Conservation (phyloP, 2,113 vertebrate species). For the Seriola aureovittata region DNA sequence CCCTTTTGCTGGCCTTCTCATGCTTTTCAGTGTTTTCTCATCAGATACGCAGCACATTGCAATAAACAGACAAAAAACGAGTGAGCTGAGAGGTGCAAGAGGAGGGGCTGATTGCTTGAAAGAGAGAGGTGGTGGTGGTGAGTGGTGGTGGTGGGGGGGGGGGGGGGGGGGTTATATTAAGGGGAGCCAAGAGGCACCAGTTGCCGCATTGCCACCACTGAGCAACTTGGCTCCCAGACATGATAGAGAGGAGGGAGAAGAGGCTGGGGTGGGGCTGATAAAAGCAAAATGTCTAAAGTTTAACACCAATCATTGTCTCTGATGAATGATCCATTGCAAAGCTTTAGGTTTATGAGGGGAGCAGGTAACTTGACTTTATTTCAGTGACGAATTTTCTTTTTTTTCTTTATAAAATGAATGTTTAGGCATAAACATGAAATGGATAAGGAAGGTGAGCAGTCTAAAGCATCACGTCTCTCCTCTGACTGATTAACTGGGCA, state of each 20-base stretch:
- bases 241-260: not conserved
- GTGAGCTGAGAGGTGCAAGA: slow-evolving; percentile 18
- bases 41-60: slow-evolving; percentile 30
- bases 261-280: not conserved
- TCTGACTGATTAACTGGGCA: not conserved
- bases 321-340: not conserved
- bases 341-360: not conserved
- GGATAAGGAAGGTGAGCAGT: not conserved
- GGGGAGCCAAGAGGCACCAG: slow-evolving; percentile 56
- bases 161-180: not conserved
- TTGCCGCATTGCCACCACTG: slow-evolving; percentile 74
- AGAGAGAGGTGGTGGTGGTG: not conserved
- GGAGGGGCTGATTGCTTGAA: slow-evolving; percentile 20
- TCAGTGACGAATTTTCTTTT: not conserved
- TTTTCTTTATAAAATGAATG: not conserved
- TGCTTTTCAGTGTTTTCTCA: slow-evolving; percentile 8
- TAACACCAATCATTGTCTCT: not conserved
- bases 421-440: not conserved
- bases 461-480: not conserved
- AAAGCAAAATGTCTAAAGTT: not conserved
- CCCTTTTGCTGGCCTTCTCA: not conserved
- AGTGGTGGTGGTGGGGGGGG: not conserved
- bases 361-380: not conserved
- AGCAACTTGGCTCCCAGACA: slow-evolving; percentile 42
- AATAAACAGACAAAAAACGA: slow-evolving; percentile 21